Base-by-base conservation (phyloP, 1,140 invertebrate species). In the Sinonovacula constricta region DNA sequence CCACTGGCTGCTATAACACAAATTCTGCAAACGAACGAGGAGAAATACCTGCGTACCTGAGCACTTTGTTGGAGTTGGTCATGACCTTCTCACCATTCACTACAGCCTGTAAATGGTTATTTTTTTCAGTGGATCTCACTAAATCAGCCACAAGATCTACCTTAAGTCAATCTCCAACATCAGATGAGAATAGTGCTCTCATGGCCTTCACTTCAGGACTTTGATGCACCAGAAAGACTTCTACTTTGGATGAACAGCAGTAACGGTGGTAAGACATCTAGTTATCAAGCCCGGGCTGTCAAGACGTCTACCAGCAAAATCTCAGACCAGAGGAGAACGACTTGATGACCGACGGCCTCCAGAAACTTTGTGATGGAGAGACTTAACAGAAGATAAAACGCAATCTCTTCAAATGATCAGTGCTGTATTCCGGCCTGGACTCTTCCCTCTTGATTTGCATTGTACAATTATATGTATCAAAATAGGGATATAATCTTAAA, bases 41-140 rank as follows among this genome's bases (percentile, higher is more conserved):
- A 24, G 14, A 3, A 18, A 3, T 67, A 36, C 45, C 15, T 63
- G 24, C 30, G n/a, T n/a, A 67, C 39, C 26, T 67, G 4, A 18
- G 4, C 26, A 67, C 36, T 14, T 15, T 67, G 2, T 18, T 67
- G 36, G 45, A 67, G 26, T 3, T 67, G 45, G 12, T 67, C n/a
- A 30, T 69, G 28, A 30, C 66, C 14, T 54, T 56, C 34, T 69
- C 53, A 14, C 66, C 65, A 26, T 67, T 45, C 3, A 67, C 39
- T 26, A 45, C 65, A 36, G 33, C 15, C 15, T 65, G 62, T 39
- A 34, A 65, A 26, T 3, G 31, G 34, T 65, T 30, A 24, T 67
- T 67, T 51, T 67, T 45, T 2, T 67, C 65, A 15, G n/a, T 45
- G 45, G 26, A 67, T 26, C 5, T 51, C 2, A 67, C 51, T 7